Conservation (phyloP, 2,888 invertebrate species). For the Ophion ventricosus region DNA sequence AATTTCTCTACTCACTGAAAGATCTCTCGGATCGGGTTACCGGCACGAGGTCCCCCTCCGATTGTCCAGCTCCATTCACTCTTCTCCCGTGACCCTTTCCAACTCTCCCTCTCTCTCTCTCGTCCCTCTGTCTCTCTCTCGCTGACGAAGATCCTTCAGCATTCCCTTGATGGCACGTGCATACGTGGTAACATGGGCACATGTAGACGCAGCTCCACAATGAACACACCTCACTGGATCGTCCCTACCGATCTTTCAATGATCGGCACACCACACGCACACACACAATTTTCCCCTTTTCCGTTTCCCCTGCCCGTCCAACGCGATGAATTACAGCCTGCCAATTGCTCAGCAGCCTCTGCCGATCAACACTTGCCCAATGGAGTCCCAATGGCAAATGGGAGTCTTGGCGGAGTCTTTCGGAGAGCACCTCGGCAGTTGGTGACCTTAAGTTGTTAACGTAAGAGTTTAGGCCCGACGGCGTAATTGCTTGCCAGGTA, state of each 20-base stretch:
- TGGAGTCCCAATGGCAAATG: no score
- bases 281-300: constrained; percentile 9
- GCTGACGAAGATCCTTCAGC: constrained; percentile 7
- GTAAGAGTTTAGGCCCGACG: no score
- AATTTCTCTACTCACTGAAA: constrained; percentile 67
- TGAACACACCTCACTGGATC: constrained; percentile 30
- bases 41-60: constrained; percentile 53
- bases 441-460: no score
- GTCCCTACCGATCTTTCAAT: neutral
- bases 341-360: no score
- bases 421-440: no score
- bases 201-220: neutral
- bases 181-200: neutral
- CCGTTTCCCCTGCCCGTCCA: neutral
- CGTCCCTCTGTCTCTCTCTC: no score
- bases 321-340: neutral
- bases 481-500: no score
- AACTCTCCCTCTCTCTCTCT: constrained; percentile 23
- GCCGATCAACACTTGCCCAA: no score
- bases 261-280: constrained; percentile 27
- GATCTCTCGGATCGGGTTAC: constrained; percentile 67
- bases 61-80: constrained; percentile 65
- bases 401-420: no score
- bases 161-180: constrained; percentile 15
- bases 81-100: constrained; percentile 35